Evolutionary conservation across 2,113 vertebrate genomes (phyloP), one percentile per base, ranked within the genome.

Genomic region (Nanger granti): DNA sequence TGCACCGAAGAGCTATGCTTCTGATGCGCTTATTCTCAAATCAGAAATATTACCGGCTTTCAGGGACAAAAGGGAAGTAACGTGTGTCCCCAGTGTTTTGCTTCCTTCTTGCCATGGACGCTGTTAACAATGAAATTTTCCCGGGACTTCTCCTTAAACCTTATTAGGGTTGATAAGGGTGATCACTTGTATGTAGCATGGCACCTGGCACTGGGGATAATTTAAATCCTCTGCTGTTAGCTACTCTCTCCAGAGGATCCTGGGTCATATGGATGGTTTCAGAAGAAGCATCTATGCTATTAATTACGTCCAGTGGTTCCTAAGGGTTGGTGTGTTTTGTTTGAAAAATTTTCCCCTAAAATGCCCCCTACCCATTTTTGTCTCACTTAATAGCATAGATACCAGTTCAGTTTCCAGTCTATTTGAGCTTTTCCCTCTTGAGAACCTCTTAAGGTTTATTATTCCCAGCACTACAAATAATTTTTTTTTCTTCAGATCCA

Each of bases 61-160:
- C 87, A 93, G 91, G 52, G 73, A 94, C n/a, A 62, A 66, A 87
- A 92, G 34, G 52, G 55, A 54, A 92, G 49, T 44, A 49, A 26
- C 73, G 87, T 94, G 41, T 95, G 52, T 89, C 80, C 12, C 34
- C 59, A 92, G 18, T 83, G 57, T 64, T 73, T 79, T 59, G 6
- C 29, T 96, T 92, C 47, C 82, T 84, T 97, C 93, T 96, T 80
- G 57, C 17, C 94, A 89, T 62, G 95, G 93, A 57, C 31, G 86
- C 57, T 93, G 62, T 57, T 54, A 94, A 97, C 88, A 89, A 37
- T 91, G 95, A 89, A 20, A 66, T 37, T 93, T 92, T 55, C 60
- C n/a, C 0, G 64, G 60, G 76, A 60, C 87, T 87, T 96, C 80
- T 64, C 4, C 90, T 88, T 95, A 92, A 29, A 66, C 52, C 29